A percentile compares a stretch with the other conserved stretches of the same genome.
Conservation (phyloP, 2,797 vertebrate species). For the Parauchenoglanis punctatus region DNA sequence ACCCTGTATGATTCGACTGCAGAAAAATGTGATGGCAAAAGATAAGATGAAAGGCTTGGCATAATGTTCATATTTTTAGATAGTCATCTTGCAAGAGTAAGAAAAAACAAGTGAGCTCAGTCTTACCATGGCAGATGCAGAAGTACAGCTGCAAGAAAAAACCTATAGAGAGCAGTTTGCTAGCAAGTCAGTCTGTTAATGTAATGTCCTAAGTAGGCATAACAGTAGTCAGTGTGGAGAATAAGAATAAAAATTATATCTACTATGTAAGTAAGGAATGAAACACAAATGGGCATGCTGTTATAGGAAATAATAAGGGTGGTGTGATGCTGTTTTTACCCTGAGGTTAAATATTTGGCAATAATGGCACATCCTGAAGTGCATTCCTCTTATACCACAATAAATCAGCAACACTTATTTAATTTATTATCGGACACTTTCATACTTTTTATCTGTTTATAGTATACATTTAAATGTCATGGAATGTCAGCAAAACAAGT, state of each 20-base stretch:
- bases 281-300: not conserved
- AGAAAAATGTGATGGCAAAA: conserved; percentile 12
- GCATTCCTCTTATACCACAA: not conserved
- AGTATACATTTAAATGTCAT: not conserved
- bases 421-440: not conserved
- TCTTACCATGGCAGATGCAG: not conserved
- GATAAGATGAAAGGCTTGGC: conserved; percentile 8
- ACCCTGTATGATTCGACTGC: not conserved
- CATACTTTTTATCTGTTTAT: not conserved
- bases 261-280: not conserved
- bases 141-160: not conserved
- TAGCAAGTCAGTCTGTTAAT: not conserved
- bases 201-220: not conserved
- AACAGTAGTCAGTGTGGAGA: not conserved
- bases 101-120: not conserved
- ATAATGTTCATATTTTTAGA: not conserved
- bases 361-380: not conserved
- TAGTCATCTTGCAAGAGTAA: conserved; percentile 12
- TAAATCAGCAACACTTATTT: not conserved
- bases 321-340: not conserved
- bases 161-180: not conserved
- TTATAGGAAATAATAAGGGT: not conserved
- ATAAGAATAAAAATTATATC: not conserved
- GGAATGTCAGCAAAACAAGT: not conserved
- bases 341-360: not conserved